A percentile compares a stretch with the other conserved stretches of the same genome.
These are phyloP conservation scores for Drosophila ironensis DNA, from an alignment of 1,140 invertebrate genomes.

Conservation along the genomic window DNA sequence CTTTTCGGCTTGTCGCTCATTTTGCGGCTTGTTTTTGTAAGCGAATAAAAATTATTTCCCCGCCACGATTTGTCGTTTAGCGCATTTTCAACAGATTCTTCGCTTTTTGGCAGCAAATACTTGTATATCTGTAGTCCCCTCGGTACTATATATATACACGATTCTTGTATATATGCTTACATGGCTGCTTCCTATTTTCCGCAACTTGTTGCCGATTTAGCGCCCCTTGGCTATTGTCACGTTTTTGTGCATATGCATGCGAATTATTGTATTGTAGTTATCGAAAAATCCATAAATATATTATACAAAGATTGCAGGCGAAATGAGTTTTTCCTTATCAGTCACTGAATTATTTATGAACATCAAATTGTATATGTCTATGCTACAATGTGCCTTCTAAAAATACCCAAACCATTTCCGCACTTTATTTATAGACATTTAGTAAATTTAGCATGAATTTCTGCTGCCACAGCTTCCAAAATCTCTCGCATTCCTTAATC, in stretches of 20 bases:
- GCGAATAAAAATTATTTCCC: conserved; percentile 67
- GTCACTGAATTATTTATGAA: too few species aligned
- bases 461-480: background rate
- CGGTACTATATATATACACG: background rate
- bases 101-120: conserved; percentile 46
- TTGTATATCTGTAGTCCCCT: conserved; percentile 6
- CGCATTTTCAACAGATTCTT: conserved; percentile 25
- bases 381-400: background rate
- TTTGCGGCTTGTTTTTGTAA: conserved; percentile 45
- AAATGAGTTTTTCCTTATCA: too few species aligned
- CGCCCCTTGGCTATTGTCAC: conserved; percentile 38
- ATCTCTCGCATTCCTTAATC: conserved; percentile 10
- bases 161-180: too few species aligned
- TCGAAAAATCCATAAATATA: too few species aligned
- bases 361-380: too few species aligned
- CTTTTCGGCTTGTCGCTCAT: conserved; percentile 21
- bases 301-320: too few species aligned
- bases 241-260: too few species aligned
- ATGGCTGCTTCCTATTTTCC: conserved; percentile 52
- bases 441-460: conserved; percentile 1
- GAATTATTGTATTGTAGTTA: too few species aligned
- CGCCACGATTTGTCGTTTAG: conserved; percentile 27
- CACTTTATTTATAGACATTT: background rate
- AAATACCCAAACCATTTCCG: background rate
- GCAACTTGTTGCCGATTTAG: conserved; percentile 65